These are phyloP conservation scores for Proctacanthus coquilletti DNA, from an alignment of 1,140 invertebrate species.

Conservation along the genomic window DNA sequence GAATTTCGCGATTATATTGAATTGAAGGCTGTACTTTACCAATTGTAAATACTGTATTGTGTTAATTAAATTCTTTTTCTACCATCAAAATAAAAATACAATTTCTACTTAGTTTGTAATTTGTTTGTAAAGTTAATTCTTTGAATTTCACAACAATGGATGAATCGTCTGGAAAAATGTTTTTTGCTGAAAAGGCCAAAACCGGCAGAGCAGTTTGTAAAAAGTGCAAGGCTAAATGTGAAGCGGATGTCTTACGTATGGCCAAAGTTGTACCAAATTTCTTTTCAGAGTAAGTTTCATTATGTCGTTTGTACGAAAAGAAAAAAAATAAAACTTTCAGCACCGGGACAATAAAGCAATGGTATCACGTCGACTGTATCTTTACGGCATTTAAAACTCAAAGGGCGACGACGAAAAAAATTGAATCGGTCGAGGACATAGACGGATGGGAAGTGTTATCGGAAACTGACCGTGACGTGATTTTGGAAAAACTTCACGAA, in stretches of 20 bases:
- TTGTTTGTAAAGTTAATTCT: not conserved
- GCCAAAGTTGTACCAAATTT: slow-evolving; percentile 62
- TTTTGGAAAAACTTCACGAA: too few relatives aligned
- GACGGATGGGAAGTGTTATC: slow-evolving; percentile 54
- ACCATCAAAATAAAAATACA: too few relatives aligned
- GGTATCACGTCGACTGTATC: slow-evolving; percentile 66
- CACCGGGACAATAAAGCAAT: slow-evolving; percentile 58
- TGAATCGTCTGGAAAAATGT: slow-evolving; percentile 34
- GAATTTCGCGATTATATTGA: too few relatives aligned
- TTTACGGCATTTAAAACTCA: slow-evolving; percentile 67
- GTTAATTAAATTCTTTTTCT: too few relatives aligned
- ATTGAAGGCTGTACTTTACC: too few relatives aligned
- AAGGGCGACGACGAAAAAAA: slow-evolving; percentile 61
- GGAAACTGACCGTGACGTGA: slow-evolving; percentile 47
- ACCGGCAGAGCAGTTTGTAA: slow-evolving; percentile 68
- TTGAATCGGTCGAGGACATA: slow-evolving; percentile 63
- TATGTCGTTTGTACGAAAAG: not conserved
- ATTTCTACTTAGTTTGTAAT: too few relatives aligned
- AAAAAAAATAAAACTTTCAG: slow-evolving; percentile 1
- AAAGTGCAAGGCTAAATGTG: slow-evolving; percentile 68
- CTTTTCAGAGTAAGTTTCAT: slow-evolving; percentile 31
- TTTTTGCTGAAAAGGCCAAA: slow-evolving; percentile 62
- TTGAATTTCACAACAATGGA: not conserved
- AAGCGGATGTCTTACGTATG: slow-evolving; percentile 51
- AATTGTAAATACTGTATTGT: too few relatives aligned